A percentile compares a stretch with the other conserved stretches of the same genome.
Evolutionary conservation across 2,797 vertebrate species (phyloP).

Genomic region (Hippopotamyrus pictus): DNA sequence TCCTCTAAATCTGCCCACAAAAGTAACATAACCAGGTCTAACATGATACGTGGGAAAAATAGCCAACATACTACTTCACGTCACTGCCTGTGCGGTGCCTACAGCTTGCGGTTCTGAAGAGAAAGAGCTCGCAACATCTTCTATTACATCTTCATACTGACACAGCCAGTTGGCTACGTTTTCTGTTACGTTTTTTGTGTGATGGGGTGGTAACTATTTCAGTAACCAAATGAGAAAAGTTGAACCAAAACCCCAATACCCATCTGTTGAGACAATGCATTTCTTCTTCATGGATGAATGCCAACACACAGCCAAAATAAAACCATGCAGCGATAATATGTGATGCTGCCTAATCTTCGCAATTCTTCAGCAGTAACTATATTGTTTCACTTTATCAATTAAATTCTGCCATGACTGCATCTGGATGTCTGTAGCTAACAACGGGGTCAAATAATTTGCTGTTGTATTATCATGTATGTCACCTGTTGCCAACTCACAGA

Average conservation of each 20-base stretch:
- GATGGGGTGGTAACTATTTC: background rate
- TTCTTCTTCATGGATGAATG: background rate
- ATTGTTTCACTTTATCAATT: background rate
- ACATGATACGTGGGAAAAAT: background rate
- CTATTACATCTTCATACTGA: background rate
- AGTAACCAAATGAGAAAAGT: background rate
- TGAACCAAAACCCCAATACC: background rate
- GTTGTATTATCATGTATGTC: background rate
- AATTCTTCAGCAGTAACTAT: background rate
- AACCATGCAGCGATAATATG: background rate
- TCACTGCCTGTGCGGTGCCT: background rate
- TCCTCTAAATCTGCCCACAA: background rate
- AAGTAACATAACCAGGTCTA: background rate
- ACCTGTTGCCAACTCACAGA: slow-evolving; percentile 77
- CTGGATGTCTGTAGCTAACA: background rate
- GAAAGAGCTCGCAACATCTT: background rate
- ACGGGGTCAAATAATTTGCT: background rate
- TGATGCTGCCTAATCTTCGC: background rate
- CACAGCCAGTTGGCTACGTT: background rate
- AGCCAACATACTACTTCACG: background rate
- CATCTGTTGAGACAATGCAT: background rate
- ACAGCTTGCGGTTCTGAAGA: background rate
- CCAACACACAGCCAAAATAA: background rate
- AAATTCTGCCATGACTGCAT: slow-evolving; percentile 2
- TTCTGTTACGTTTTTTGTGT: background rate